Conservation (phyloP, 2,797 vertebrate genomes). For the Mus spretus region DNA sequence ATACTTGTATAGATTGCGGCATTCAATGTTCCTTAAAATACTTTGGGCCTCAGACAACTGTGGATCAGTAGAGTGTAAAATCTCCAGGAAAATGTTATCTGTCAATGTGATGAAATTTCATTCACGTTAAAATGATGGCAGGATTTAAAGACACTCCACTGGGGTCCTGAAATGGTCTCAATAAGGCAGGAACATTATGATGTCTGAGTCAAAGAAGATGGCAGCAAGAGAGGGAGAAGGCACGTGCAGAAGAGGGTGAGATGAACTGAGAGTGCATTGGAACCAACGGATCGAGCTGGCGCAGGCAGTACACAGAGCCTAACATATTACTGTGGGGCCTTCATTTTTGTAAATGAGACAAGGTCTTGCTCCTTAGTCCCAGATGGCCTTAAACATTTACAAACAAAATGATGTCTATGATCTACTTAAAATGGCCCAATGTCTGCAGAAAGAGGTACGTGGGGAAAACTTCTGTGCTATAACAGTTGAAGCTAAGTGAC, state of each 20-base stretch:
- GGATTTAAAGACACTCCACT: conserved; percentile 22
- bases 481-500: neutral
- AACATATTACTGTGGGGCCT: neutral
- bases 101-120: conserved; percentile 77
- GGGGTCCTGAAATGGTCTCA: conserved; percentile 7
- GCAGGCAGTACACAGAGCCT: neutral
- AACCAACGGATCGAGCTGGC: neutral
- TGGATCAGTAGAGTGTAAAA: conserved; percentile 92
- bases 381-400: neutral
- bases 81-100: conserved; percentile 96
- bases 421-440: conserved; percentile 34
- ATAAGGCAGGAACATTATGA: neutral
- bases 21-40: conserved; percentile 93
- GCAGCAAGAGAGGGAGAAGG: neutral
- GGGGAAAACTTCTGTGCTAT: neutral
- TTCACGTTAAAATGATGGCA: conserved; percentile 49
- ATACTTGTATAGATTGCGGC: conserved; percentile 94
- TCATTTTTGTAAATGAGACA: neutral
- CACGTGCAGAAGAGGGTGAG: neutral
- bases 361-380: neutral
- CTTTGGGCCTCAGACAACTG: conserved; percentile 90
- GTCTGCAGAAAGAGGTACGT: neutral
- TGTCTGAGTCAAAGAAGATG: neutral
- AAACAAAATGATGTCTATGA: conserved; percentile 47
- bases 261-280: neutral